A percentile compares a stretch with the other conserved stretches of the same genome.
These are phyloP conservation scores for Protonemura montana DNA, from an alignment of 2,888 invertebrate genomes.

Conservation along the genomic window DNA sequence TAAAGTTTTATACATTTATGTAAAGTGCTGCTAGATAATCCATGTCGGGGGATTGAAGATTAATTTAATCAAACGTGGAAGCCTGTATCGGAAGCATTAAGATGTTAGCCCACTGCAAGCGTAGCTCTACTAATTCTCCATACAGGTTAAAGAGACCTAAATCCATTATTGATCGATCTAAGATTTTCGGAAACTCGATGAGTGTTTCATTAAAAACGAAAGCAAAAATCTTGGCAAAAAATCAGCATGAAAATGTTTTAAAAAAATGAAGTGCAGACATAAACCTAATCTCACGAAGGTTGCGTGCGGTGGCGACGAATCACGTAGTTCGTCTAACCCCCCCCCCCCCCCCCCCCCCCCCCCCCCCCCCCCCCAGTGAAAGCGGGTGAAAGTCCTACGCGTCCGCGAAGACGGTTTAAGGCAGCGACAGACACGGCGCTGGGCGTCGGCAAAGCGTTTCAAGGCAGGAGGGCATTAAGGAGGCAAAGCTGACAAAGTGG, in stretches of 20 bases:
- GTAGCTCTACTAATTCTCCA: neutral
- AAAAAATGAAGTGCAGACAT: slow-evolving; percentile 25
- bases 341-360: too few relatives aligned
- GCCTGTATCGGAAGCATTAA: neutral
- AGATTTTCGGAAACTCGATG: neutral
- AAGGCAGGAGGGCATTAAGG: neutral
- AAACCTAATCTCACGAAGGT: slow-evolving; percentile 4
- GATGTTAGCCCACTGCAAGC: neutral
- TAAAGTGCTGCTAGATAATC: neutral
- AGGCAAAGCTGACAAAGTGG: slow-evolving; percentile 20
- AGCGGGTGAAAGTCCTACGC: neutral
- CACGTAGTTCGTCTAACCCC: slow-evolving; percentile 30
- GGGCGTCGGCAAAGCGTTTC: neutral
- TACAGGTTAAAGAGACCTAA: neutral
- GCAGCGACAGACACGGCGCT: neutral
- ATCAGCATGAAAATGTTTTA: neutral
- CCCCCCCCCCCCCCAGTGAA: too few relatives aligned
- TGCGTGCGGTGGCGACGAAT: neutral
- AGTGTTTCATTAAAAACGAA: neutral
- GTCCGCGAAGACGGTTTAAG: neutral
- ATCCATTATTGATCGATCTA: neutral
- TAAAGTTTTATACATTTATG: neutral
- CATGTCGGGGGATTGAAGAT: neutral
- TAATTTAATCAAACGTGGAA: neutral
- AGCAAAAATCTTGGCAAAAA: neutral